Evolutionary conservation across 2,113 vertebrate species (phyloP).

Genomic region (Stegostoma tigrinum): DNA sequence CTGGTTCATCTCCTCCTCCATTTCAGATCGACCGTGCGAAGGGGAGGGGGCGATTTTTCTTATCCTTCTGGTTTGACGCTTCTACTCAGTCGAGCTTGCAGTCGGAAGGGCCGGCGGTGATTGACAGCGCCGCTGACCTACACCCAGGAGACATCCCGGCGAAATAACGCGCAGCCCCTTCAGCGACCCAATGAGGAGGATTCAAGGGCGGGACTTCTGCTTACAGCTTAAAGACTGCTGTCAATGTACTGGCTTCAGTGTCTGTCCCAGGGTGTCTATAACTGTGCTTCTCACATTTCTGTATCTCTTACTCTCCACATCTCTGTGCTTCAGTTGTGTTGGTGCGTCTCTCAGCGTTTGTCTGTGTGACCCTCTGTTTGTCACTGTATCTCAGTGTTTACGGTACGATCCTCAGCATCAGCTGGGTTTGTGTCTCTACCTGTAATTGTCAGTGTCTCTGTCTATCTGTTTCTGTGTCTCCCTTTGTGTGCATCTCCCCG

Average conservation of each 20-base stretch:
- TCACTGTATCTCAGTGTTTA: background rate
- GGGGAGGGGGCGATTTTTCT: background rate
- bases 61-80: slow-evolving; percentile 20
- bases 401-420: too few relatives aligned
- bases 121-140: slow-evolving; percentile 22
- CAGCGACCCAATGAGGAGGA: slow-evolving; percentile 13
- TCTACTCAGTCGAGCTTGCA: background rate
- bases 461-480: background rate
- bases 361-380: too few relatives aligned
- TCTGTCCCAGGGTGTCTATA: background rate
- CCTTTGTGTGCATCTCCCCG: background rate
- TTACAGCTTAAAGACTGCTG: background rate
- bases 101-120: slow-evolving; percentile 11
- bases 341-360: background rate
- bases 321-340: background rate
- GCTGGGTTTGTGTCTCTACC: background rate
- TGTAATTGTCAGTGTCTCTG: background rate
- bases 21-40: slow-evolving; percentile 42
- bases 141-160: background rate
- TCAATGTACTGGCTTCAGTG: background rate
- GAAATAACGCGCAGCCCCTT: background rate
- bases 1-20: slow-evolving; percentile 75
- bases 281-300: background rate
- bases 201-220: slow-evolving; percentile 25
- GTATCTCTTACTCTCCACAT: background rate